These are phyloP conservation scores for Rhea pennata DNA, from an alignment of 2,113 vertebrate genomes.

Conservation along the genomic window DNA sequence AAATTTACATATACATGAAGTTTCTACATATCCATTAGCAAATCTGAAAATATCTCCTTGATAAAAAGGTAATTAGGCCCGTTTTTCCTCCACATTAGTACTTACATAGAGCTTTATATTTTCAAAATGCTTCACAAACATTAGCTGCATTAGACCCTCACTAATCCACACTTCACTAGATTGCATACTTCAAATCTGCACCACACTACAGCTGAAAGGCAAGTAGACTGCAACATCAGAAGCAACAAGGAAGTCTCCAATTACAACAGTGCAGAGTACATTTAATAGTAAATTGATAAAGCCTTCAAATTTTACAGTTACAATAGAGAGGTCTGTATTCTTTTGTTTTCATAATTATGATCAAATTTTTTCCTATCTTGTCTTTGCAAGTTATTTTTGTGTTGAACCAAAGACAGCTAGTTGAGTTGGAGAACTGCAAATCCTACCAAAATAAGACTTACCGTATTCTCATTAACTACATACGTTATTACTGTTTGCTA, in stretches of 20 bases:
- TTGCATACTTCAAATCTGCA: background rate
- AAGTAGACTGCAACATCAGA: background rate
- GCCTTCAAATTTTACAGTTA: background rate
- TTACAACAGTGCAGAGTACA: background rate
- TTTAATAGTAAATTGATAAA: background rate
- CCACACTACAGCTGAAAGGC: background rate
- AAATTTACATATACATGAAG: background rate
- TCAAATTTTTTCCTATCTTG: background rate
- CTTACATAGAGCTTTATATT: background rate
- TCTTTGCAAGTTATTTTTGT: background rate
- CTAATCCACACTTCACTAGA: slow-evolving; percentile 1
- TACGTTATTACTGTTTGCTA: background rate
- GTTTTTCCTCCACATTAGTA: background rate
- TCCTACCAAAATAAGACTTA: background rate
- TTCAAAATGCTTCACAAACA: slow-evolving; percentile 18
- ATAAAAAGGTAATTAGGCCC: background rate
- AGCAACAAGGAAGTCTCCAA: background rate
- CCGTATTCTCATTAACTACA: background rate
- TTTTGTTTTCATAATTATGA: background rate
- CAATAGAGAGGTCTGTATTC: background rate
- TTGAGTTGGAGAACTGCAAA: background rate
- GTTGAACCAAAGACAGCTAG: background rate
- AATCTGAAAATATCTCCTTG: background rate
- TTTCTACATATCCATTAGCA: slow-evolving; percentile 7
- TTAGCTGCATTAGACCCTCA: background rate